phyloP scores from a whole-genome alignment of 2,888 invertebrate genomes.

The Tinea pellionella region DNA sequence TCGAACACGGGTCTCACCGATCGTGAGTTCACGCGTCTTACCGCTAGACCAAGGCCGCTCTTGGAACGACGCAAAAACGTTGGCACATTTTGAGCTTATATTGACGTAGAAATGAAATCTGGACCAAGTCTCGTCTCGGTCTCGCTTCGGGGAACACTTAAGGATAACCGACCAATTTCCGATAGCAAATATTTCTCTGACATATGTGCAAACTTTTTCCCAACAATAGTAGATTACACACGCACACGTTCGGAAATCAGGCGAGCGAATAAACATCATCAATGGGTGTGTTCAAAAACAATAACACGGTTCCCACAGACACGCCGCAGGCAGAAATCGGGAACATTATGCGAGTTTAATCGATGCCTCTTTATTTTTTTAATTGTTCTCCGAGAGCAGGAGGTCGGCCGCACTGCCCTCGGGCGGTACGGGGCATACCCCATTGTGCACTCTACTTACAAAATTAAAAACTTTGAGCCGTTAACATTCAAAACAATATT shows the following conservation, averaged over 20 bases:
- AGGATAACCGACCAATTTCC: too few relatives aligned
- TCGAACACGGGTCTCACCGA: too few relatives aligned
- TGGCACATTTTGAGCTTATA: too few relatives aligned
- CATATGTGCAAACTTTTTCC: not conserved
- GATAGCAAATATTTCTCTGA: not conserved
- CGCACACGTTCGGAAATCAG: not conserved
- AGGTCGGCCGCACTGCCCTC: not conserved
- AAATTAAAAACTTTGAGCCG: too few relatives aligned
- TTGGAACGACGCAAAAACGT: too few relatives aligned
- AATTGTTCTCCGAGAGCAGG: not conserved
- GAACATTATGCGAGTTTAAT: not conserved
- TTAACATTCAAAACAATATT: too few relatives aligned
- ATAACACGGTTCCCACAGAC: constrained; percentile 1
- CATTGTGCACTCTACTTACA: too few relatives aligned
- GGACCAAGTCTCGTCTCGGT: too few relatives aligned
- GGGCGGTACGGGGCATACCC: not conserved
- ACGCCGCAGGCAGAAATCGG: not conserved
- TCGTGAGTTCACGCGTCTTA: too few relatives aligned
- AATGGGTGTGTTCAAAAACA: constrained; percentile 1
- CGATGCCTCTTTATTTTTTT: not conserved
- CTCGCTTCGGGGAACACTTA: too few relatives aligned
- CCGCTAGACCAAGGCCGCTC: too few relatives aligned
- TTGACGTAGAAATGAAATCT: too few relatives aligned
- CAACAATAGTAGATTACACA: not conserved
- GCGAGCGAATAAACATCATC: not conserved